Evolutionary conservation across 2,113 vertebrate species (phyloP).

Genomic region (Holacanthus passer): DNA sequence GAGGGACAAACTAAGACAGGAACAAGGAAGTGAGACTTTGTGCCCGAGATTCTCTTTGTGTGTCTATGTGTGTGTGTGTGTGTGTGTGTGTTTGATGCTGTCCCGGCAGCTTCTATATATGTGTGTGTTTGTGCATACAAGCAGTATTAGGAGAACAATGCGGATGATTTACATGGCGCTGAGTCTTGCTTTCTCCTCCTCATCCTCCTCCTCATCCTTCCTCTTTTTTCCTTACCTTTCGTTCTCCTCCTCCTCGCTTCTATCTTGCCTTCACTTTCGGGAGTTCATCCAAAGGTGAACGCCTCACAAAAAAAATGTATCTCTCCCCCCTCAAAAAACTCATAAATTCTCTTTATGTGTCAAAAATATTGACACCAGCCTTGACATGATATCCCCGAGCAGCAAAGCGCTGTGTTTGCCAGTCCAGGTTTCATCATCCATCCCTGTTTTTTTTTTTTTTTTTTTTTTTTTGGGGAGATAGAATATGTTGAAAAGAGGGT

Average conservation of each 20-base stretch:
- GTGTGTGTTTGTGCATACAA: slow-evolving; percentile 40
- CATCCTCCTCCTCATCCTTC: slow-evolving; percentile 69
- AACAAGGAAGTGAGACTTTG: slow-evolving; percentile 60
- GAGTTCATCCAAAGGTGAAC: slow-evolving; percentile 83
- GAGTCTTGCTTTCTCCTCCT: slow-evolving; percentile 65
- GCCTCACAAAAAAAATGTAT: slow-evolving; percentile 41
- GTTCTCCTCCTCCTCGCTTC: slow-evolving; percentile 47
- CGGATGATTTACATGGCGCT: slow-evolving; percentile 68
- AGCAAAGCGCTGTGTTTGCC: slow-evolving; percentile 66
- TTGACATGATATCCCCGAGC: slow-evolving; percentile 70
- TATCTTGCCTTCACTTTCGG: slow-evolving; percentile 61
- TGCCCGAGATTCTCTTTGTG: slow-evolving; percentile 34
- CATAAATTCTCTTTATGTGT: slow-evolving; percentile 74
- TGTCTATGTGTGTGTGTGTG: slow-evolving; percentile 36
- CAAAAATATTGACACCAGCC: slow-evolving; percentile 73
- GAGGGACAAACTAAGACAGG: slow-evolving; percentile 68
- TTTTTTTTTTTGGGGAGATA: slow-evolving; percentile 32
- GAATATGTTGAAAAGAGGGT: slow-evolving; percentile 63
- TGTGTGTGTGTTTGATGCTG: slow-evolving; percentile 14
- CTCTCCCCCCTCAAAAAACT: slow-evolving; percentile 39
- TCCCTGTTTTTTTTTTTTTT: slow-evolving; percentile 24
- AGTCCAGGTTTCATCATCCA: slow-evolving; percentile 73
- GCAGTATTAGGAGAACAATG: slow-evolving; percentile 72
- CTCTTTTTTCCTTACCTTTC: slow-evolving; percentile 64
- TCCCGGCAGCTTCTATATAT: slow-evolving; percentile 28